Evolutionary conservation across 2,113 vertebrate species (phyloP), one percentile per base, ranked within the genome.

Genomic region (Hemiprocne comata): DNA sequence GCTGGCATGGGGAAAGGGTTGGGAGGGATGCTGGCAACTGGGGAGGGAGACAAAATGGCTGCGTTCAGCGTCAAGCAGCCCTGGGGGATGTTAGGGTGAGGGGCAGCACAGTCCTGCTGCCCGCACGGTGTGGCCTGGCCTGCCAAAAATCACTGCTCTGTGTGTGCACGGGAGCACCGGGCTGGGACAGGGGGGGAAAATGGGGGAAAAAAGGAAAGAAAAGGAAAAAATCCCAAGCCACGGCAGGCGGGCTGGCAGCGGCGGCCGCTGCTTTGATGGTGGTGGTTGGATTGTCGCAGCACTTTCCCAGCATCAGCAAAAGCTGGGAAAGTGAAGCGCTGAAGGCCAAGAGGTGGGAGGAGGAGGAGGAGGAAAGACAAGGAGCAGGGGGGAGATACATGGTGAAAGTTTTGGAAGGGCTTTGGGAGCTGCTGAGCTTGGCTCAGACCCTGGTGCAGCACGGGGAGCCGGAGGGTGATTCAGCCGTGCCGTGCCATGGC

Each of bases 11-110:
- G 74, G 38, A 80, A 64, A 65, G 93, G 10, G 64, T 9, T 31
- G 57, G 69, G 67, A 66, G 57, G 91, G 70, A 40, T 0, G 4
- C 0, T 15, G 0, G 71, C 74, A 58, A 17, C 4, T 11, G 54
- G 54, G 74, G 72, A 89, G 81, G 70, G 66, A 70, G 87, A 97
- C 94, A 97, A 98, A 97, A 98, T 98, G 98, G 98, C 97, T 69
- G 88, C 62, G 4, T 55, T 25, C 0, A 10, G 58, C 31, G 9
- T 51, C 87, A 67, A 60, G 38, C 11, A 1, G 86, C 79, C 23
- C 62, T 1, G 7, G 10, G 3, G 85, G 78, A 36, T 29, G 67
- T 31, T 4, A 2, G 44, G 70, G 57, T 6, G 18, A 28, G 36
- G 34, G 40, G 34, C 5, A 4, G 50, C 21, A 2, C 3, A 2